These are phyloP conservation scores for Condylura cristata DNA, from an alignment of 2,113 vertebrate genomes.

Conservation along the genomic window DNA sequence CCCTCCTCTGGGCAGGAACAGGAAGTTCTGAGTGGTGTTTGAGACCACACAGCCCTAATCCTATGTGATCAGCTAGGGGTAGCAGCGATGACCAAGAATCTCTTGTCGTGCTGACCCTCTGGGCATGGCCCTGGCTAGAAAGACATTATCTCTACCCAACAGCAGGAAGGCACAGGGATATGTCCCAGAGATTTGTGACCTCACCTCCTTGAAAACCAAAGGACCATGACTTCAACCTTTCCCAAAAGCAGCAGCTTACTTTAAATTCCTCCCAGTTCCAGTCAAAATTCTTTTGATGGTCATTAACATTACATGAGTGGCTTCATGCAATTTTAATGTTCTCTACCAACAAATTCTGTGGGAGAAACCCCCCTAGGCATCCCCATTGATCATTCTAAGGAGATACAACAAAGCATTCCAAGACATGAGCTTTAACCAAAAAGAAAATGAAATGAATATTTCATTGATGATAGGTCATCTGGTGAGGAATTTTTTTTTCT, in stretches of 20 bases:
- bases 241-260: conserved; percentile 39
- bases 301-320: conserved; percentile 73
- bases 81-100: not conserved
- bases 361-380: conserved; percentile 53
- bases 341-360: conserved; percentile 66
- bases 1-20: not conserved
- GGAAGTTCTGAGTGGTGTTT: not conserved
- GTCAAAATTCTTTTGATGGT: conserved; percentile 63
- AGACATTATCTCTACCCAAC: not conserved
- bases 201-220: not conserved
- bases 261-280: conserved; percentile 59
- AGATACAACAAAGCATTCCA: conserved; percentile 76
- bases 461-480: conserved; percentile 65
- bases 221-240: not conserved
- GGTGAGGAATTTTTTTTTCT: conserved; percentile 44
- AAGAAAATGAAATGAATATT: conserved; percentile 80
- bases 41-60: no score
- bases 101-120: not conserved
- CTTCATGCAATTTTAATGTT: conserved; percentile 74
- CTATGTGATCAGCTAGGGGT: not conserved
- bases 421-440: conserved; percentile 68
- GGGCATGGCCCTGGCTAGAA: not conserved
- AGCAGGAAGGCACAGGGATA: accelerated
- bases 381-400: conserved; percentile 69
- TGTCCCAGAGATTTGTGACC: not conserved